Base-by-base conservation (phyloP, 2,888 invertebrate species). In the Cancer borealis region DNA sequence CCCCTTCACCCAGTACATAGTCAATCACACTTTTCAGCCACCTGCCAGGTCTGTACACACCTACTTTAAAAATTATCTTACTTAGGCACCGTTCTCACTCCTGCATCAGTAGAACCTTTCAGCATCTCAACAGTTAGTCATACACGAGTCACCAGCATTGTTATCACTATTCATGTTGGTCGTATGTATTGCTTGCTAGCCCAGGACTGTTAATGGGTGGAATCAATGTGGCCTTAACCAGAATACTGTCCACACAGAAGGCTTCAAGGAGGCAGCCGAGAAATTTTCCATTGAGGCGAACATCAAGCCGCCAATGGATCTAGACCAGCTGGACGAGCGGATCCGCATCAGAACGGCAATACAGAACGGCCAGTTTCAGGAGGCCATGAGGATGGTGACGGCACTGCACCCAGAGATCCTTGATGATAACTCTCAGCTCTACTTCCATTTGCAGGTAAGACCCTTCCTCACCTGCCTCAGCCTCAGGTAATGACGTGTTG, bases 241-340 rank as follows among this genome's bases (percentile, higher is more conserved):
- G 39, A 26, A 12, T 14, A 45, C 49, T 90, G 30, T 66, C 14
- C 6, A 94, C 96, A 97, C 96, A 98, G 98, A 99, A 97, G 99
- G 98, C 8, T 99, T 98, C 96, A 96, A 96, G 92, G 99, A 99
- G 96, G 99, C 99, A 4, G 99, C 99, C 0, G 98, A 99, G 96
- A 99, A 99, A 96, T 99, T 99, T 96, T 98, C 99, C 96, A 97
- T 98, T 96, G 99, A 99, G 97, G 99, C 99, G 8, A 99, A 99
- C 0, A 97, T 98, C 0, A 97, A 97, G 92, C 98, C 98, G 0
- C 97, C 97, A 1, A 97, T 98, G 60, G 98, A 98, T 96, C 96
- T 98, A 39, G 98, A 98, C 96, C 98, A 98, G 0, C 97, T 99
- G 95, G 99, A 99, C 96, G 98, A 99, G 96, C 97, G 99, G 96